These are phyloP conservation scores for Agrochola lota DNA, from an alignment of 2,888 invertebrate genomes.

Conservation along the genomic window DNA sequence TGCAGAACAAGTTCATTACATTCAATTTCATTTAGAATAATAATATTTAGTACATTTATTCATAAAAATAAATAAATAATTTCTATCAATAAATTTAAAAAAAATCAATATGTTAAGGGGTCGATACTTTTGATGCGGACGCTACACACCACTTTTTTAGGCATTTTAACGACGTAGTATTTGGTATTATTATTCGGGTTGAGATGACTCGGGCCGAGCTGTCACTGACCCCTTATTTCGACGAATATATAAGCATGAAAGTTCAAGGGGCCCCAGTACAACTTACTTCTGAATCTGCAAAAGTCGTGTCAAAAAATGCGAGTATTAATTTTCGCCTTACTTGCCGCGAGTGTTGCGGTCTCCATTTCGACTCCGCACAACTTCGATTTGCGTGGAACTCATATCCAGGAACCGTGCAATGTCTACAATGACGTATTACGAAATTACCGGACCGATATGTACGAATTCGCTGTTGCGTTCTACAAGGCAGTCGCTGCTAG, in stretches of 20 bases:
- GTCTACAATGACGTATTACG: slow-evolving; percentile 31
- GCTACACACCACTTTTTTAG: no score
- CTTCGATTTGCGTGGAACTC: slow-evolving; percentile 34
- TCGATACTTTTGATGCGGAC: no score
- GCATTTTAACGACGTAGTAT: no score
- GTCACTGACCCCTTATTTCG: background rate
- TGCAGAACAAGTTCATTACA: no score
- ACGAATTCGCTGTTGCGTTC: slow-evolving; percentile 34
- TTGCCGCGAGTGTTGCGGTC: slow-evolving; percentile 17
- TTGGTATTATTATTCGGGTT: no score
- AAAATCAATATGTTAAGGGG: no score
- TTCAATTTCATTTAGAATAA: no score
- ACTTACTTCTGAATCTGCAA: background rate
- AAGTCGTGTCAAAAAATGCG: slow-evolving; percentile 39
- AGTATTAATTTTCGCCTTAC: background rate
- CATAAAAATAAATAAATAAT: no score
- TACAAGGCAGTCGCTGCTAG: slow-evolving; percentile 34
- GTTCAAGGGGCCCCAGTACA: slow-evolving; percentile 14
- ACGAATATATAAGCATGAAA: slow-evolving; percentile 25
- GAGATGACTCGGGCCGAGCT: no score
- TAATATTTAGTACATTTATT: no score
- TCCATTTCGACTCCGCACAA: slow-evolving; percentile 30
- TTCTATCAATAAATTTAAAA: no score
- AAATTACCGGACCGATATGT: slow-evolving; percentile 36
- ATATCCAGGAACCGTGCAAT: slow-evolving; percentile 42